Percentiles rank a stretch among this genome's conserved stretches.
phyloP scores from a whole-genome alignment of 2,888 invertebrate species.

The Hanleya hanleyi region DNA sequence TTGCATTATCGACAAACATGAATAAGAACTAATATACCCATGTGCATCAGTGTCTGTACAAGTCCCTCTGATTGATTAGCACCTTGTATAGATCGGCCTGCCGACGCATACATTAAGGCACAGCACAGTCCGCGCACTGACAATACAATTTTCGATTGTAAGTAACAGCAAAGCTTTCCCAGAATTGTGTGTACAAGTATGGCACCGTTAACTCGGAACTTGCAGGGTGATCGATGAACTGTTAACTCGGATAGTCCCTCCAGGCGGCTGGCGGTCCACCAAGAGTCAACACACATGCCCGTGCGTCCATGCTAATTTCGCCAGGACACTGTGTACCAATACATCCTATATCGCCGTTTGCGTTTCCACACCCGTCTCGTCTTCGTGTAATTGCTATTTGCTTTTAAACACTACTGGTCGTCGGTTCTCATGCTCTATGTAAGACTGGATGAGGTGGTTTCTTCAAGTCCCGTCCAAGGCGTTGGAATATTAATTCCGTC shows the following conservation, averaged over 20 bases:
- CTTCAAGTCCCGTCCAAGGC: not conserved
- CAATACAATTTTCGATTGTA: not conserved
- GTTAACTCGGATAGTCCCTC: not conserved
- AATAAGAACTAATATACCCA: not conserved
- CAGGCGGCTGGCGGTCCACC: not conserved
- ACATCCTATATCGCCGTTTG: not conserved
- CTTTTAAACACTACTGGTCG: not conserved
- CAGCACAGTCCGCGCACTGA: not conserved
- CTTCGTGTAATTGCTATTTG: not conserved
- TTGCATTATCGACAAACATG: constrained; percentile 7
- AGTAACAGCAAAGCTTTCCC: not conserved
- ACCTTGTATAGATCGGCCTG: not conserved
- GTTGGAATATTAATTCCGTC: not conserved
- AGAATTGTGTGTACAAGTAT: no score
- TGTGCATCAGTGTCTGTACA: not conserved
- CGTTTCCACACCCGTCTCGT: not conserved
- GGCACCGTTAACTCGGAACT: no score
- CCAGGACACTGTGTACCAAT: not conserved
- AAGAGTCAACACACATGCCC: not conserved
- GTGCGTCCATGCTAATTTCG: not conserved
- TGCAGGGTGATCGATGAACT: not conserved
- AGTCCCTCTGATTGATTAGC: not conserved
- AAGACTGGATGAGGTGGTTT: not conserved
- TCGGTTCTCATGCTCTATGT: not conserved
- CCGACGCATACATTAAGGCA: not conserved